Base-by-base conservation (phyloP, 2,888 invertebrate species). In the Holacanthella duospinosa region DNA sequence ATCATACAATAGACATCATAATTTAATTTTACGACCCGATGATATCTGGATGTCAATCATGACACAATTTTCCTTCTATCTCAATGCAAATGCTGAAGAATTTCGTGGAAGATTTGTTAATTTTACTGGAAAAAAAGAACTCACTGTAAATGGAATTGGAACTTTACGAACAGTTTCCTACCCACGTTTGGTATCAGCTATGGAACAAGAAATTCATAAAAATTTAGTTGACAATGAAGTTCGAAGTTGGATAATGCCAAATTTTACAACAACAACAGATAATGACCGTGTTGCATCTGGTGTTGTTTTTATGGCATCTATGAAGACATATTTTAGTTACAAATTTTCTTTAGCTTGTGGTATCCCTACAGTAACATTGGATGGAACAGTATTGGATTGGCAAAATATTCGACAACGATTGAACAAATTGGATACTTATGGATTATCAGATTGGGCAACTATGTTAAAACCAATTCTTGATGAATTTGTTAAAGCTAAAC, bases 311-410 rank as follows among this genome's bases (percentile, higher is more conserved):
- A 66, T 66, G 66, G 66, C 66, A 16, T 24, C 64, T 0, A 66
- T 66, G 67, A 67, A 67, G 43, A 63, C 65, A 21, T 65, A 65
- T 60, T 65, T 67, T 44, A 54, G 61, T 19, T 67, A 63, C 59
- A 36, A 29, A 21, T 62, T 19, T 27, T 12, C 43, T 3, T 29
- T 62, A 16, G 2, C 2, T 21, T 65, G 67, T 59, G 67, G 65
- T 55, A 67, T 67, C 26, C 67, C 67, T 1, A 29, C 21, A 9
- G 54, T 67, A 16, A 65, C 65, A 1, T 43, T 67, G n/a, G 63
- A 66, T 19, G 68, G 66, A 21, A 64, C 64, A 1, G 29, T 62
- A 2, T 48, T 63, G n/a, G 68, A 68, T 56, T 68, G 66, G 68
- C 29, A 62, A 44, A 54, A 66, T 44, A 62, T 68, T 26, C 29